A percentile compares a stretch with the other conserved stretches of the same genome.
Evolutionary conservation across 2,113 vertebrate genomes (phyloP).

Genomic region (Cottus gobio): DNA sequence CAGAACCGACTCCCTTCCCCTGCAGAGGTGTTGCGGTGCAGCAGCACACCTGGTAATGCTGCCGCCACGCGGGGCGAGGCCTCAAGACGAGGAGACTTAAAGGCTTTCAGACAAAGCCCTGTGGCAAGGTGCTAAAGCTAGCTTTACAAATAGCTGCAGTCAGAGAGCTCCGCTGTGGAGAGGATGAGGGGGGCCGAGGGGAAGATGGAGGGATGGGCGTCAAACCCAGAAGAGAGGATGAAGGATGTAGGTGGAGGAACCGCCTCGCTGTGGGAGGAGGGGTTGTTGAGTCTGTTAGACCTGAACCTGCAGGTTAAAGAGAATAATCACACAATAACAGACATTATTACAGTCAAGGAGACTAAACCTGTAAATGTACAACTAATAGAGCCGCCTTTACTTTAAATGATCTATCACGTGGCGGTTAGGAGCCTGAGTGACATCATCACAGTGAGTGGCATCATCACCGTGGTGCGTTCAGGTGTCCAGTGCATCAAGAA

Average conservation of each 20-base stretch:
- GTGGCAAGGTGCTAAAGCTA: conserved; percentile 27
- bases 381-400: too few species aligned
- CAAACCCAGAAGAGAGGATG: not conserved
- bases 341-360: not conserved
- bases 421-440: not conserved
- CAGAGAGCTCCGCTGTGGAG: conserved; percentile 23
- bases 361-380: not conserved
- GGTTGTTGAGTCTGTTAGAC: too few species aligned
- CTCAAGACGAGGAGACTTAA: conserved; percentile 25
- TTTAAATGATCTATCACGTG: not conserved
- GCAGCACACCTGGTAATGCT: not conserved
- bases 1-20: too few species aligned
- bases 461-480: not conserved
- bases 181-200: conserved; percentile 33
- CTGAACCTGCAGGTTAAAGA: too few species aligned
- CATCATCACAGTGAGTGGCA: not conserved
- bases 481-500: not conserved
- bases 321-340: not conserved
- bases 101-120: conserved; percentile 32
- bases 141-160: conserved; percentile 37
- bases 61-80: not conserved
- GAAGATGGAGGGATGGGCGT: not conserved
- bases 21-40: too few species aligned
- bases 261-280: not conserved
- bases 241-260: not conserved